Evolutionary conservation across 2,888 invertebrate species (phyloP), one percentile per base, ranked within the genome.

Genomic region (Epinotia bilunana): DNA sequence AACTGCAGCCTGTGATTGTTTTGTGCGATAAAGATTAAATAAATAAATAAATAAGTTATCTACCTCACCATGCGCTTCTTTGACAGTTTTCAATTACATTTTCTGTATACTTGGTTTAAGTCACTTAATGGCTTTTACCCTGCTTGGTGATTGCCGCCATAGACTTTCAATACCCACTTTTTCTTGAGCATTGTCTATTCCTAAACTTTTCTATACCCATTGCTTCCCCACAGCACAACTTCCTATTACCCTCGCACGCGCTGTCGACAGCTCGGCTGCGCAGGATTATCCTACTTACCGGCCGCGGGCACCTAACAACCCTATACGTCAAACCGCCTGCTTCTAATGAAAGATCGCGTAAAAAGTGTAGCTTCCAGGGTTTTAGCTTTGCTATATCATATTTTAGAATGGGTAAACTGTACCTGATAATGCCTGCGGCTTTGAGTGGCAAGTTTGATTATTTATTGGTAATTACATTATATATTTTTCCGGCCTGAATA

Each of bases 251-350:
- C 89, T 86, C 79, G 90, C 68, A 58, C 69, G 69, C 69, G 90
- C 83, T 83, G 92, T 86, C 87, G 92, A 93, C 92, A 92, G 88
- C 87, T 88, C 84, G 88, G 91, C 93, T 91, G 92, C 85, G 78
- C 80, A 79, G 82, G 88, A 92, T 91, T 91, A 93, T 91, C 90
- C 89, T 90, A 90, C 87, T 90, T 88, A 84, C 84, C 86, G 78
- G 82, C 91, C 77, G 78, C 87, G 79, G 79, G 76, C 74, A 23
- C 79, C 87, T 91, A 91, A 91, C 91, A 88, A 91, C 91, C 74
- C 81, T 84, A 87, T 85, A 88, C 88, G 89, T 90, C 88, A 87
- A 84, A 79, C 68, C 77, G 74, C 78, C 90, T 91, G 91, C 87
- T 83, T 88, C 85, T 87, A 88, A 91, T 90, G 91, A 88, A 90